phyloP scores from a whole-genome alignment of 2,888 invertebrate species.

The Dicroscelio sp. region DNA sequence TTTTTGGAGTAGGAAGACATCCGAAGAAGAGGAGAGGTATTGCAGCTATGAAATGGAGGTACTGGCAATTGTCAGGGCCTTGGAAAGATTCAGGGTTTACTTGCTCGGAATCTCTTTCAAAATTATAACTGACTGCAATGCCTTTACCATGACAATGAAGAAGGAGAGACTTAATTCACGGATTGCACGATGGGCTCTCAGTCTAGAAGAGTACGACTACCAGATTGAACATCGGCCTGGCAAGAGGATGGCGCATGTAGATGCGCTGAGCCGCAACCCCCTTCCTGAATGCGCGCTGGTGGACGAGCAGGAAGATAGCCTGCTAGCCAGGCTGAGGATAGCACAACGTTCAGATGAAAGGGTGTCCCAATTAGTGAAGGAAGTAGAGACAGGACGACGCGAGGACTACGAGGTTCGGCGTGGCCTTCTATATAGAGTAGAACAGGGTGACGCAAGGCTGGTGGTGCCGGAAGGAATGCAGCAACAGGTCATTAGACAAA shows the following conservation, averaged over 20 bases:
- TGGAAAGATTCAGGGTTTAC: conserved; percentile 36
- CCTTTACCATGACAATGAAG: conserved; percentile 73
- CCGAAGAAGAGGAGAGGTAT: conserved; percentile 11
- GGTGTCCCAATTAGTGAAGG: not conserved
- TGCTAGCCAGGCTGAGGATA: conserved; percentile 52
- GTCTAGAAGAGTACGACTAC: conserved; percentile 65
- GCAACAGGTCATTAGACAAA: not conserved
- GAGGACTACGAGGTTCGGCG: not conserved
- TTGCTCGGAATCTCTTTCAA: conserved; percentile 62
- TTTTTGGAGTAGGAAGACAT: conserved; percentile 16
- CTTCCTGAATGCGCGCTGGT: conserved; percentile 49
- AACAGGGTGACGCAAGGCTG: not conserved
- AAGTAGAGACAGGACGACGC: not conserved
- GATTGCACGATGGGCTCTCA: conserved; percentile 9
- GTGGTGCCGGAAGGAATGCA: not conserved
- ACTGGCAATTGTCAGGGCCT: not conserved
- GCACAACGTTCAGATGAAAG: conserved; percentile 54
- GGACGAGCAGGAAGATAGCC: conserved; percentile 22
- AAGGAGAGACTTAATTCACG: conserved; percentile 72
- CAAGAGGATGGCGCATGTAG: conserved; percentile 78
- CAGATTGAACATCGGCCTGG: conserved; percentile 76
- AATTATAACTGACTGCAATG: conserved; percentile 77
- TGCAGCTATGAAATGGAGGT: not conserved
- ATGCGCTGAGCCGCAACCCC: conserved; percentile 83
- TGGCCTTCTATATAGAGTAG: not conserved